Evolutionary conservation across 2,797 vertebrate genomes (phyloP), one percentile per base, ranked within the genome.

Genomic region (Peromyscus aztecus): DNA sequence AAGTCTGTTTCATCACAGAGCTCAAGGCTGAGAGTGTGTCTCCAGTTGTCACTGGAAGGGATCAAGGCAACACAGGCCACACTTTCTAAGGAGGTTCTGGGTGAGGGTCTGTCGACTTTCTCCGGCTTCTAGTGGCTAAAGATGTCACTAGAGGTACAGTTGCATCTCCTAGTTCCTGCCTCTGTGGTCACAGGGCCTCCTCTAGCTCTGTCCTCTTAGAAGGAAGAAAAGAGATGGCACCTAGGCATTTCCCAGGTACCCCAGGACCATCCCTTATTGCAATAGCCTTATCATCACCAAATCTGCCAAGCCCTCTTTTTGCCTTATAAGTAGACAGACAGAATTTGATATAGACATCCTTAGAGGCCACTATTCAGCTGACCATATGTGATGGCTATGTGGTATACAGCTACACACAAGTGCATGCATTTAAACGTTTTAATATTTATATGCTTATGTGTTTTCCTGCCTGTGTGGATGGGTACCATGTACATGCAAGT

Each of bases 341-440:
- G 49, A 86, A 40, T 29, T 83, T n/a, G 82, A 55, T 57, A 43
- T 2, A 12, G 27, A n/a, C 3, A 2, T 17, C 34, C 23, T 1
- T 29, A 69, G n/a, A 43, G 46, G n/a, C 19, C n/a, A 2, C 12
- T 21, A 29, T 52, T 59, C 21, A 71, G 52, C 37, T 12, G 40
- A 34, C 46, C 1, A 10, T 23, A 23, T 12, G 0, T 2, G 31
- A 37, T 21, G 0, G 6, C 37, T 61, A 29, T 27, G 6, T 43
- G 49, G 12, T 40, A 7, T 34, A 75, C 8, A n/a, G n/a, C 21
- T 55, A n/a, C 21, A 2, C 1, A 6, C 17, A 4, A n/a, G 9
- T 16, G 49, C 34, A 31, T 21, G 16, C 59, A 52, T 3, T 29
- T 43, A 59, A 83, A 61, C 19, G 8, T 63, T 63, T 83, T 43